These are phyloP conservation scores for Saguinus midas DNA, from an alignment of 2,113 vertebrate genomes.

Conservation along the genomic window DNA sequence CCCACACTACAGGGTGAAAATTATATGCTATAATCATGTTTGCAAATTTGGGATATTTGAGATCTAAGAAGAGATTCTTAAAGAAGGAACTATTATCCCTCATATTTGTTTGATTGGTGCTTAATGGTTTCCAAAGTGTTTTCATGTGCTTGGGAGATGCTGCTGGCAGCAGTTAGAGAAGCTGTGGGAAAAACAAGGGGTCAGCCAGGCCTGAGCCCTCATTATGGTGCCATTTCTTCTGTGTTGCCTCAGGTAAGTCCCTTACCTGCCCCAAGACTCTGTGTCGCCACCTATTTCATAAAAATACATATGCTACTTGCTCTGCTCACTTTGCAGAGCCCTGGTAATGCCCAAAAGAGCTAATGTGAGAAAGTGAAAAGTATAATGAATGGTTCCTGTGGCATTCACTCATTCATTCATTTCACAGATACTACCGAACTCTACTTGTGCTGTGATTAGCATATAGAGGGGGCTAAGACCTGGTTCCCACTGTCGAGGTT, in stretches of 20 bases:
- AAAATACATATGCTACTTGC: background rate
- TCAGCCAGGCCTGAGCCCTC: background rate
- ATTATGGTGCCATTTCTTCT: background rate
- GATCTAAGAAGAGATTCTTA: constrained; percentile 19
- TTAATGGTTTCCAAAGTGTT: constrained; percentile 22
- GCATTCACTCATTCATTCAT: background rate
- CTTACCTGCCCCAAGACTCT: background rate
- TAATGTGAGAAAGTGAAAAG: background rate
- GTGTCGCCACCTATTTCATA: background rate
- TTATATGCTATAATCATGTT: constrained; percentile 42
- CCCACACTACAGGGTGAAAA: constrained; percentile 44
- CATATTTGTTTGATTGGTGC: background rate
- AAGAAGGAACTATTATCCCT: background rate
- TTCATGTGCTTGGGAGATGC: background rate
- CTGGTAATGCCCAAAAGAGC: background rate
- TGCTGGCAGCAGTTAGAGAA: background rate
- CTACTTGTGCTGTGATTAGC: background rate
- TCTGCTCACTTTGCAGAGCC: background rate
- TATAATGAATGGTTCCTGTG: background rate
- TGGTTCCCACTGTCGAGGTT: background rate
- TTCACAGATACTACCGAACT: background rate
- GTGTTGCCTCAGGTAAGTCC: background rate
- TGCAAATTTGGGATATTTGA: constrained; percentile 49
- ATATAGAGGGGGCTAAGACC: background rate
- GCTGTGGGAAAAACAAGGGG: background rate